Base-by-base conservation (phyloP, 2,888 invertebrate genomes). In the Hemistola chrysoprasaria region DNA sequence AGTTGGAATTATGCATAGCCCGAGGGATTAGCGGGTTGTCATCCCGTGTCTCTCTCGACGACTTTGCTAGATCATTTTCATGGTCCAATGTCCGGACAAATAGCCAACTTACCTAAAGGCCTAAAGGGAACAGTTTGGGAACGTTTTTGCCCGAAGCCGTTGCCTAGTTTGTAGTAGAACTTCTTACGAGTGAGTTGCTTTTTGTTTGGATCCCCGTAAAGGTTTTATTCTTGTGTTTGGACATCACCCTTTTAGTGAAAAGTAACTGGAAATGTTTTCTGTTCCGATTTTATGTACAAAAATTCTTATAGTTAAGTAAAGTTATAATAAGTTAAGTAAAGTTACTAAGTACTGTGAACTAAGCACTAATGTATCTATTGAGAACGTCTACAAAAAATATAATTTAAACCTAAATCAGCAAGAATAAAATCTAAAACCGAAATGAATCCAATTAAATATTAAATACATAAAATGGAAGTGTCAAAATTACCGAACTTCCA, bases 1-100 rank as follows among this genome's bases (percentile, higher is more conserved):
- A 72, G 75, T 67, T 62, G 77, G 78, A 77, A 83, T 85, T 85
- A 85, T 84, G 79, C 83, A 79, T 74, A 80, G 78, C 81, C 78
- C 66, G 38, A 47, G 73, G 78, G 85, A 82, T 85, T 83, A 81
- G 73, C 71, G 69, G 75, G 71, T 76, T 82, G 81, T 83, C 83
- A 77, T 79, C 75, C 74, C 74, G 62, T 64, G 72, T 75, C 73
- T 65, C 62, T 58, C 62, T 61, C 62, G 53, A 66, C 71, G 71
- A 77, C 71, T 76, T 74, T 57, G 65, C 61, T 63, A 62, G 69
- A 76, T 75, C 71, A 73, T 75, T 78, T 77, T 73, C 74, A 66
- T 69, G 72, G 73, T 73, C 65, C 51, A 64, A 59, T 58, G 59
- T 68, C 57, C 59, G 55, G 53, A 65, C 67, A 66, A 71, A 68